Percentiles rank a stretch among this genome's conserved stretches.
phyloP scores from a whole-genome alignment of 2,797 vertebrate genomes.

The Melanotaenia maccullochi region DNA sequence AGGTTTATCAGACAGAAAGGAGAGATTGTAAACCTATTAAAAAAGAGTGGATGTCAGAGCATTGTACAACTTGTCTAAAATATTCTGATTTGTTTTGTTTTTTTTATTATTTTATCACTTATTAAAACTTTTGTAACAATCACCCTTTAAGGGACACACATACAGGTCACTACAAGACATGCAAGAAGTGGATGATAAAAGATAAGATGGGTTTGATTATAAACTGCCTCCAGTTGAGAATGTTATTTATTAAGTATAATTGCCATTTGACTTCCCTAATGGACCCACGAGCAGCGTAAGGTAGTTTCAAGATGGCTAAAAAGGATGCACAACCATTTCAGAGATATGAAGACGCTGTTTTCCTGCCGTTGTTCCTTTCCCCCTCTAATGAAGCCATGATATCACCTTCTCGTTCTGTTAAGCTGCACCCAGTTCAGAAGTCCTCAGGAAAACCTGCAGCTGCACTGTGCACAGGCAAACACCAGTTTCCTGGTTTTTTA shows the following conservation, averaged over 20 bases:
- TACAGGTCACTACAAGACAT: conserved; percentile 45
- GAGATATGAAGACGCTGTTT: conserved; percentile 27
- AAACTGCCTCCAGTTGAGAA: conserved; percentile 42
- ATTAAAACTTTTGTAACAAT: conserved; percentile 69
- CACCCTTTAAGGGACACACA: conserved; percentile 63
- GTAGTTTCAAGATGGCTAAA: conserved; percentile 8
- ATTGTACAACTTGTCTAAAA: conserved; percentile 59
- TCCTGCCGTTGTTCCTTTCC: conserved; percentile 23
- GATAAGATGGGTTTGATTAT: conserved; percentile 11
- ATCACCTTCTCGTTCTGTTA: conserved; percentile 48
- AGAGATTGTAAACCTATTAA: conserved; percentile 66
- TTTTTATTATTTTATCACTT: conserved; percentile 64
- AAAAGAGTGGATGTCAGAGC: conserved; percentile 51
- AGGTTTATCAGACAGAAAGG: conserved; percentile 53
- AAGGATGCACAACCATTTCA: conserved; percentile 21
- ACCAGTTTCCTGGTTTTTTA: conserved; percentile 25
- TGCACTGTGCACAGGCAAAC: conserved; percentile 68
- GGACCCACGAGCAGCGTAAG: conserved; percentile 16
- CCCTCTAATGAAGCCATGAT: conserved; percentile 68
- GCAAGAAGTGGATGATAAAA: conserved; percentile 32
- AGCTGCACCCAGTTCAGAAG: conserved; percentile 74
- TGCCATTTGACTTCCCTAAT: conserved; percentile 28
- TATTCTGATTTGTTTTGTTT: conserved; percentile 68
- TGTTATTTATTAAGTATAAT: conserved; percentile 14
- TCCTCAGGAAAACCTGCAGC: conserved; percentile 85